Base-by-base conservation (phyloP, 2,113 vertebrate genomes). In the Pelvicachromis taeniatus region DNA sequence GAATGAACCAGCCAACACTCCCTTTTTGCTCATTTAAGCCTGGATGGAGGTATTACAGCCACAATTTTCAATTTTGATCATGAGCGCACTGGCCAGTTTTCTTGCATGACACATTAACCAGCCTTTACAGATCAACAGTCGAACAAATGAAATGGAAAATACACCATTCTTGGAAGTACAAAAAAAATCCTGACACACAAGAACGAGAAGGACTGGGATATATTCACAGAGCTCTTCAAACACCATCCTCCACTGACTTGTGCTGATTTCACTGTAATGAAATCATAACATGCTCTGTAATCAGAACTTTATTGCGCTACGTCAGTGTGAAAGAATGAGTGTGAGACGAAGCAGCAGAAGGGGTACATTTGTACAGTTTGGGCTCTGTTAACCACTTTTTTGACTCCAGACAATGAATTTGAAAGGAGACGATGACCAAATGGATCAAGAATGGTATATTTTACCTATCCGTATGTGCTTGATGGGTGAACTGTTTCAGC, bases 251-350 rank as follows among this genome's bases (percentile, higher is more conserved):
- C 40, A 63, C 21, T 33, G n/a, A 48, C 78, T 78, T 77, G 19
- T 78, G 42, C 50, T 84, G 87, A 86, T 68, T 68, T 89, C 52
- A 53, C 77, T 84, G 52, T 93, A 90, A 93, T 93, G 77, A 95
- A 93, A 90, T 91, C 86, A 81, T 90, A 88, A 87, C 82, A 87
- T 79, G 75, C 33, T 45, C 85, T 26, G 77, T 90, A 91, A 88
- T 93, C 91, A 87, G 78, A 91, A 89, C 83, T 92, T 91, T 92
- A 91, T 89, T 92, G 87, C 73, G 80, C 54, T 42, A 77, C 58
- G 77, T 84, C 78, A 52, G 70, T 35, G 54, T 3, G 7, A 83
- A 82, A 81, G 77, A 84, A 61, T 54, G 54, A 40, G 54, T 70
- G 56, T 73, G 40, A 23, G 40, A 53, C 5, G 17, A 35, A 31